phyloP scores from a whole-genome alignment of 2,888 invertebrate species.

The Eristalis pertinax region DNA sequence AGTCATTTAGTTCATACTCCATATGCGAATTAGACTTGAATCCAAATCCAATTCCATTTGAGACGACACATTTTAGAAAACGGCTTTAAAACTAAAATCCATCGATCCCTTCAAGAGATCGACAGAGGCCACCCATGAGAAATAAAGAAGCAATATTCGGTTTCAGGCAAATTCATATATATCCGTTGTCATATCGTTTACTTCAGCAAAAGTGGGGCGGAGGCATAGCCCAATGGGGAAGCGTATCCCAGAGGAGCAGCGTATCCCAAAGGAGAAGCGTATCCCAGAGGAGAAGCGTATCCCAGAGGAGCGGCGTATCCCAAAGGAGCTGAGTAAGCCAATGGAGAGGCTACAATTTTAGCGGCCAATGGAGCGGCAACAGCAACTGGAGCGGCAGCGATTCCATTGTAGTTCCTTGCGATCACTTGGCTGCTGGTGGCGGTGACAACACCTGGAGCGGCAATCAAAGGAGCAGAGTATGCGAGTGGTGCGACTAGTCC shows the following conservation, averaged over 20 bases:
- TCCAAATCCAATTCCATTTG: no score
- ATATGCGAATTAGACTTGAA: no score
- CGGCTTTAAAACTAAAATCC: no score
- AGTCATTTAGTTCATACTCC: no score
- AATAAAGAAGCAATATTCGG: background rate
- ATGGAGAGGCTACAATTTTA: conserved; percentile 33
- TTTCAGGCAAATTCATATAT: background rate
- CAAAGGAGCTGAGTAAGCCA: conserved; percentile 43
- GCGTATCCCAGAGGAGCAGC: background rate
- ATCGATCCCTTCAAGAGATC: no score
- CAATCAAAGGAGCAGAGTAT: conserved; percentile 54
- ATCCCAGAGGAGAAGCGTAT: background rate
- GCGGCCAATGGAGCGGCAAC: conserved; percentile 33
- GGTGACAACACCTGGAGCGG: conserved; percentile 74
- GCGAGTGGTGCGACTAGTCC: conserved; percentile 73
- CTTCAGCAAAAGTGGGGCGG: background rate
- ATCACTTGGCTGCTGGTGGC: conserved; percentile 78
- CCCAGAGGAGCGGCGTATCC: background rate
- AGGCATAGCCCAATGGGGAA: background rate
- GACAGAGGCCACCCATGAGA: background rate
- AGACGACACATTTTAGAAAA: no score
- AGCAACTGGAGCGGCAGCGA: conserved; percentile 79
- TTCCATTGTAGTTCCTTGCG: conserved; percentile 77
- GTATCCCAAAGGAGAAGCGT: background rate
- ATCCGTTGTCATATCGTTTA: background rate